Base-by-base conservation (phyloP, 2,888 invertebrate species). In the Epiblema foenella region DNA sequence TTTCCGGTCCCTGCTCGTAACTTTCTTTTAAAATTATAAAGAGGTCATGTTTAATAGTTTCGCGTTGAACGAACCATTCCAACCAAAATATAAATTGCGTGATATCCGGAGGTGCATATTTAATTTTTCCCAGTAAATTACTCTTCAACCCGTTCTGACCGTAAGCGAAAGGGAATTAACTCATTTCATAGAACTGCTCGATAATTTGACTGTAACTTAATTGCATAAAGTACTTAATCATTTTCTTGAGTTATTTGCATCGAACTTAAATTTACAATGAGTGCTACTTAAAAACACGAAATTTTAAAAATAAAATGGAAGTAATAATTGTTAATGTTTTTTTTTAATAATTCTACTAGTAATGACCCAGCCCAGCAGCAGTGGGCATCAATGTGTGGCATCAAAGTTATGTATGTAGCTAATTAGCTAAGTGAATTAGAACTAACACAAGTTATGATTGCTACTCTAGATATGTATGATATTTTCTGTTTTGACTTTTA, bases 151-250 rank as follows among this genome's bases (percentile, higher is more conserved):
- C 12, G 59, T 54, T 70, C 54, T 52, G 20, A 46, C 46, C 59
- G 24, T 64, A 69, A 69, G 51, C 39, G 52, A 70, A 65, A 65
- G 59, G n/a, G 24, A 54, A 65, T 52, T 65, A 59, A 20, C 17
- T 33, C 9, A 20, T 18, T 62, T 58, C 59, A 52, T 46, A 17
- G 59, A 51, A 65, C 64, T 42, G 29, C 33, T n/a, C 52, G 42
- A 59, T 65, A 59, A 70, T 70, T 54, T 59, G n/a, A 42, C 12
- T 33, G 54, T 33, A 42, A 4, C 42, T 29, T 59, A 65, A 60
- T 65, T 42, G n/a, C 58, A 33, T 59, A 46, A 42, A 66, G 24
- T 33, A 57, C 46, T 24, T 56, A 42, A 46, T 54, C 24, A 56
- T 65, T 29, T 49, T 65, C 24, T 42, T 46, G 59, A 24, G 24